Conservation (phyloP, 35 echinoderm and acorn worm species). For the Diadema setosum region DNA sequence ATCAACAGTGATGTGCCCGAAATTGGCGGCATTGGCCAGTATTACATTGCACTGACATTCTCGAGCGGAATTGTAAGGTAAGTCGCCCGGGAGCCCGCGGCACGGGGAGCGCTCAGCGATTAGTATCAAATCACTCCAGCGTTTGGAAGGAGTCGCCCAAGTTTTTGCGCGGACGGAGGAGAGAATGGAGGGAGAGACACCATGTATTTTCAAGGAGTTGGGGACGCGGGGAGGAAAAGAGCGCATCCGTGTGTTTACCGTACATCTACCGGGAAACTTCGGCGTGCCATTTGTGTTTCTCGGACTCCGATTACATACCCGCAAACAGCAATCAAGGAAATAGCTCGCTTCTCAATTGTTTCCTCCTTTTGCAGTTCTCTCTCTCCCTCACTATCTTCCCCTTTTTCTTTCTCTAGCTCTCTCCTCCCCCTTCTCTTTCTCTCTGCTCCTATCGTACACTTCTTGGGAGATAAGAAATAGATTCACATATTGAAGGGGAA, state of each 20-base stretch:
- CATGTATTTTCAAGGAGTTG: background rate
- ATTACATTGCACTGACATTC: slow-evolving; percentile 27
- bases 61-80: slow-evolving; percentile 15
- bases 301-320: slow-evolving; percentile 14
- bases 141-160: background rate
- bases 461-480: no score
- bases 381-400: no score
- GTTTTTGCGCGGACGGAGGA: background rate
- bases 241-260: background rate
- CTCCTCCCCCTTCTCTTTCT: background rate
- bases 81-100: slow-evolving; percentile 1
- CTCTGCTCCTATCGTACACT: background rate
- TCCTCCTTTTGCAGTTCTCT: background rate
- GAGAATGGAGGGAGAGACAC: background rate
- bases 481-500: no score
- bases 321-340: slow-evolving; percentile 28
- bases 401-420: background rate
- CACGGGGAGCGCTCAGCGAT: background rate
- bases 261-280: background rate
- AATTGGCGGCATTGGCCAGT: slow-evolving; percentile 10
- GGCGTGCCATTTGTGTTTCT: background rate
- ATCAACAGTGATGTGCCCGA: slow-evolving; percentile 14
- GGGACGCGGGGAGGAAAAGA: background rate
- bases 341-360: slow-evolving; percentile 11
- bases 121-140: slow-evolving; percentile 16